Evolutionary conservation across 2,888 invertebrate species (phyloP), one percentile per base, ranked within the genome.

Genomic region (Agrilus cyanescens): DNA sequence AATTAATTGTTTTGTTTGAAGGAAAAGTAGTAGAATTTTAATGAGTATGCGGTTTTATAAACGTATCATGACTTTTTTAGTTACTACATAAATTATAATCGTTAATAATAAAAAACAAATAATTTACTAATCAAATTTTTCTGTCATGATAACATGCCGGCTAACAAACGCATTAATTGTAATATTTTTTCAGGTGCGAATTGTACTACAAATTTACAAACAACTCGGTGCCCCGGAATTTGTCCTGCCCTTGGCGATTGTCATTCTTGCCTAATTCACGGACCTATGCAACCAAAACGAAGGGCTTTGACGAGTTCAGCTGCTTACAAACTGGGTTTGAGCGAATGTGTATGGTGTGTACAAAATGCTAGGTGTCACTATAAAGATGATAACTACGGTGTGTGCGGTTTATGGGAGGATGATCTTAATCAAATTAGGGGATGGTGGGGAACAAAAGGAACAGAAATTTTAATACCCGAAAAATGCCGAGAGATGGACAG

Each of bases 301-400:
- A 53, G 51, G 37, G 51, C 57, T 0, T 57, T 74, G 41, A 69
- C 72, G 1, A 66, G 67, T 45, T 80, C 81, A 1, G 83, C 86
- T 37, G 84, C 86, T 40, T 80, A 81, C 51, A 85, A 86, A 58
- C 64, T 87, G 41, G 82, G 85, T 15, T 67, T 87, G 3, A 82
- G 82, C 40, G 84, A 86, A 53, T 90, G 89, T 59, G 83, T 82
- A 33, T 94, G 94, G 93, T 94, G 93, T 62, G 91, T 94, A 2
- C 90, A 93, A 61, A 89, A 89, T 59, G 88, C 88, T 0, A 73
- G 85, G 33, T 94, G 94, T 60, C 90, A 91, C 62, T 85, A 86
- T 54, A 82, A 83, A 57, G 84, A 87, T 57, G 80, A 85, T 62
- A 84, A 80, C 60, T 83, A 82, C 53, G 88, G 88, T 0, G 84